Conservation (phyloP, 1,140 invertebrate species). For the Drosophila bocki region DNA sequence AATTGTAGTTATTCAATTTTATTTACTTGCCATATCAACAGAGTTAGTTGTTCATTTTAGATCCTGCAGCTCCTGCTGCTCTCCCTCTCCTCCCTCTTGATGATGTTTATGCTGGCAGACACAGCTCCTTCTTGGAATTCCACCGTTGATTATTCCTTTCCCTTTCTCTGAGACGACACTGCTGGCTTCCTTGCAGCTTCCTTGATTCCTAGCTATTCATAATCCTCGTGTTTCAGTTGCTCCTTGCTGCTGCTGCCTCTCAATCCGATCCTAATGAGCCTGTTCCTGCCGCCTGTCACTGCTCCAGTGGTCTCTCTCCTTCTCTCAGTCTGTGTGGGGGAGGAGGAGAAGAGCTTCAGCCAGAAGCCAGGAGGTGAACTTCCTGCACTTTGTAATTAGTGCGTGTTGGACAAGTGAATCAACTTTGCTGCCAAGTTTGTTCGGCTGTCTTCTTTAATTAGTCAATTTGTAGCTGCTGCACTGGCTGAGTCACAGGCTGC, state of each 20-base stretch:
- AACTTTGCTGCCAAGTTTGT: slow-evolving; percentile 39
- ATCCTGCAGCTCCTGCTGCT: background rate
- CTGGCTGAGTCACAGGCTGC: background rate
- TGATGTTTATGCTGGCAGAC: background rate
- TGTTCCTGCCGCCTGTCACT: slow-evolving; percentile 22
- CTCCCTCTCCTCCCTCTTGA: background rate
- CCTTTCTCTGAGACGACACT: background rate
- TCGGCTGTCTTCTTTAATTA: slow-evolving; percentile 46
- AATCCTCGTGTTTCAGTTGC: slow-evolving; percentile 34
- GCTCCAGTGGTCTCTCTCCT: background rate
- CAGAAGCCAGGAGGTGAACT: slow-evolving; percentile 9
- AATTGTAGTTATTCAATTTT: background rate
- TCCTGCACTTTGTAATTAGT: slow-evolving; percentile 50
- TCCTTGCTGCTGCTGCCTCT: background rate
- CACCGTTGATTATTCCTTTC: slow-evolving; percentile 5
- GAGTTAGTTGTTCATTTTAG: background rate
- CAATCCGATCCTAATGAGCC: slow-evolving; percentile 47
- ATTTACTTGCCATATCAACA: background rate
- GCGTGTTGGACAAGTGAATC: slow-evolving; percentile 47
- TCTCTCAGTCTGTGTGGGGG: background rate
- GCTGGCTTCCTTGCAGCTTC: background rate
- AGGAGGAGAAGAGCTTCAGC: background rate
- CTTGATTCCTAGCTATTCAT: slow-evolving; percentile 27
- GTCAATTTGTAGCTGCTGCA: slow-evolving; percentile 32
- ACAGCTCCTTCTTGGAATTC: slow-evolving; percentile 1